Evolutionary conservation across 2,113 vertebrate genomes (phyloP), one percentile per base, ranked within the genome.

Genomic region (Psophia crepitans): DNA sequence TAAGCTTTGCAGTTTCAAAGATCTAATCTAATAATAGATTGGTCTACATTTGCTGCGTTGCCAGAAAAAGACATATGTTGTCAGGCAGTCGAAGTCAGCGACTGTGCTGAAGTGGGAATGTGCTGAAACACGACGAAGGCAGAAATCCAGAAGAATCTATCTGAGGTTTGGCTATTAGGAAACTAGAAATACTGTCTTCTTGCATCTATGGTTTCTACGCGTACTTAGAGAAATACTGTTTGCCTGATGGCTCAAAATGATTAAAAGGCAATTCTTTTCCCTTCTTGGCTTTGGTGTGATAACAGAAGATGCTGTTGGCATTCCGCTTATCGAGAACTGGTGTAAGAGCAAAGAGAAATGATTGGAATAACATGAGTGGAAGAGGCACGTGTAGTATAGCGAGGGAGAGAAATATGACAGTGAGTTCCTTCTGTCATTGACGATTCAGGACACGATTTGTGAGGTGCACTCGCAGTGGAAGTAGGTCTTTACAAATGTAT

Each of bases 1-100:
- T 84, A 64, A 78, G 89, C 90, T 65, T 44, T 87, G 48, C 89
- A 26, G 44, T 92, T 95, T 76, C 61, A 66, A 22, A 87, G 84
- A 91, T 76, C 57, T 89, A 12, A 87, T 95, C 96, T 95, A 95
- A 96, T 92, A 85, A 96, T 96, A 97, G 91, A 82, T 74, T 92
- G 94, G 87, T 92, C 96, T 95, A 91, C 86, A 92, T 97, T 95
- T 92, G 81, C 90, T 74, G 53, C 3, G 12, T 46, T 97, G 95
- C 96, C 96, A 96, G 97, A 93, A 95, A 89, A 96, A 98, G 96
- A 93, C 94, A 95, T 94, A 97, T 96, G 95, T 96, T 97, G 96
- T 95, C 92, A 96, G 93, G 95, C 94, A 95, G 92, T 95, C 6
- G 5, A 93, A 96, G 90, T 94, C 84, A 84, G 95, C 85, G 95